Base-by-base conservation (phyloP, 2,888 invertebrate genomes). In the Panopea generosa region DNA sequence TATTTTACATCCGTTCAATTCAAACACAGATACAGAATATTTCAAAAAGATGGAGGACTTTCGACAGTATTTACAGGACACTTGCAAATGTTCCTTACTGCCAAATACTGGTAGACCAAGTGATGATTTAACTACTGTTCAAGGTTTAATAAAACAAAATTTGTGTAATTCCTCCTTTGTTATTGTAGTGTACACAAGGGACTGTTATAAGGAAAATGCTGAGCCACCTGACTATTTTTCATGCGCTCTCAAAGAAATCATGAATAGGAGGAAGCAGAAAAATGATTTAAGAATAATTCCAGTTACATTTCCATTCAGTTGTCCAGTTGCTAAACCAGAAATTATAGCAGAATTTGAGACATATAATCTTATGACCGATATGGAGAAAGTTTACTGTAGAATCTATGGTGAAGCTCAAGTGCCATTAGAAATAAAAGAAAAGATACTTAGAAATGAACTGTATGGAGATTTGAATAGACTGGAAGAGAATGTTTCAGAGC, bases 321-420 rank as follows among this genome's bases (percentile, higher is more conserved):
- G 16, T 11, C 49, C 47, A 18, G 9, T 20, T 18, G 18, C 18
- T 47, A 26, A 47, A 2, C 1, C 22, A 18, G 27, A 47, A 3
- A 47, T 27, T 20, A 1, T 60, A 47, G 60, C 29, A 60, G 33
- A 33, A 4, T n/a, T n/a, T n/a, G n/a, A n/a, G n/a, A n/a, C n/a
- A n/a, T n/a, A n/a, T n/a, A n/a, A n/a, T n/a, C n/a, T n/a, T n/a
- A n/a, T n/a, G n/a, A n/a, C n/a, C 26, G 26, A 59, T 33, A 14
- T 60, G 27, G 60, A 60, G n/a, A 49, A 26, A 9, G 1, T 60
- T 2, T 60, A 49, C 20, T 60, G 60, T 60, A 47, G 24, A 20
- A 60, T 60, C 27, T 27, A 60, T 18, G 14, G 33, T n/a, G 7
- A n/a, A 47, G 16, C 6, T 6, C 45, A 59, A 2, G 6, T 7